Percentiles rank a stretch among this genome's conserved stretches.
Conservation (phyloP, 2,888 invertebrate species). For the Xestia xanthographa region DNA sequence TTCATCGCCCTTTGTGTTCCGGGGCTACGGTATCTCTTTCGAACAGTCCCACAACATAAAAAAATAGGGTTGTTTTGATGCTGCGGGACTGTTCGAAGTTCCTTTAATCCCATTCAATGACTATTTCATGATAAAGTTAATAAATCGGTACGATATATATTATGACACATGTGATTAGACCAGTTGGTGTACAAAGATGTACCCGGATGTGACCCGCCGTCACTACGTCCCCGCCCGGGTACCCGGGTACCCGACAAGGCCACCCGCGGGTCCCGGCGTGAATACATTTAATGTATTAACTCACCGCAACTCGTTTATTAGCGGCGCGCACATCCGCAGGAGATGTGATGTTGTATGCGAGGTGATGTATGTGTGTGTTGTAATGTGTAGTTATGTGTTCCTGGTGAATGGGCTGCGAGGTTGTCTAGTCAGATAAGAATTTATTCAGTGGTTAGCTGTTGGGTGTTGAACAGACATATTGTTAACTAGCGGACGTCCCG, state of each 20-base stretch:
- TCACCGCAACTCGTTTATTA: conserved; percentile 65
- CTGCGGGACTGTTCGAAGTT: too few species aligned
- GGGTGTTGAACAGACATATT: neutral
- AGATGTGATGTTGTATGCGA: conserved; percentile 2
- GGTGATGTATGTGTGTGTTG: conserved; percentile 3
- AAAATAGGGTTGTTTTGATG: too few species aligned
- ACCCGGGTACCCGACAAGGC: conserved; percentile 49
- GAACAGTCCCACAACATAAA: too few species aligned
- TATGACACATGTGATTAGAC: too few species aligned
- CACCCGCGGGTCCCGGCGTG: conserved; percentile 64
- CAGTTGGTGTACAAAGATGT: neutral
- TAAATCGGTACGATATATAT: too few species aligned
- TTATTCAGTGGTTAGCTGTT: neutral
- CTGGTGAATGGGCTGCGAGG: neutral
- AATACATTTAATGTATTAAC: conserved; percentile 80
- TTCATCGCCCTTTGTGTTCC: too few species aligned
- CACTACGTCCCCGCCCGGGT: conserved; percentile 38
- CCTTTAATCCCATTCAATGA: too few species aligned
- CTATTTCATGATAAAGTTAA: too few species aligned
- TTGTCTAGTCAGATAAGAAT: neutral
- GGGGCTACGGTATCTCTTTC: too few species aligned
- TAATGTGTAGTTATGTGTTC: conserved; percentile 1
- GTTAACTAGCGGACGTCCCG: too few species aligned
- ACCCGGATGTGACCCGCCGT: conserved; percentile 11
- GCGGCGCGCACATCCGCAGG: conserved; percentile 22